A percentile compares a stretch with the other conserved stretches of the same genome.
phyloP scores from a whole-genome alignment of 2,113 vertebrate species.

The Cololabis saira region DNA sequence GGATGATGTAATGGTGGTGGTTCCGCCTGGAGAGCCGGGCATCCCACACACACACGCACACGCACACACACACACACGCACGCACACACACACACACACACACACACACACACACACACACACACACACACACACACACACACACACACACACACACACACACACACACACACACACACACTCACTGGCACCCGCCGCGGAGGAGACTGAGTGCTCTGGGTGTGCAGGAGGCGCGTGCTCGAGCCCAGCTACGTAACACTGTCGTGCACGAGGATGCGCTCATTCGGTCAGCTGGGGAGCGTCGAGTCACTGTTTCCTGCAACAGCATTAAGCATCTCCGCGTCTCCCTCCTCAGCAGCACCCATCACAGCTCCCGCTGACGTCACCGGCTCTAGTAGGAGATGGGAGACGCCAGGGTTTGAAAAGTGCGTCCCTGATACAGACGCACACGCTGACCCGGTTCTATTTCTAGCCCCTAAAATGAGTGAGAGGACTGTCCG shows the following conservation, averaged over 20 bases:
- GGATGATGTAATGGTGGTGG: constrained; percentile 80
- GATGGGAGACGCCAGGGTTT: no score
- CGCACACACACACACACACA: constrained; percentile 5
- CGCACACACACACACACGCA: constrained; percentile 16
- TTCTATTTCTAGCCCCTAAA: no score
- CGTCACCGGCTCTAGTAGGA: no score
- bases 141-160: constrained; percentile 15
- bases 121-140: constrained; percentile 18
- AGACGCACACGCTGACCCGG: no score
- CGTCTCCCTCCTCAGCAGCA: not conserved
- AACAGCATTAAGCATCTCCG: constrained; percentile 20
- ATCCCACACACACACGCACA: constrained; percentile 36
- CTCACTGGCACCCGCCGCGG: no score
- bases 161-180: not conserved
- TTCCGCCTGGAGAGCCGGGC: constrained; percentile 32
- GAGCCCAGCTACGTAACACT: constrained; percentile 6
- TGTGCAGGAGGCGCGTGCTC: not conserved
- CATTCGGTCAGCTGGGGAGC: constrained; percentile 51
- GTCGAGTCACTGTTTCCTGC: constrained; percentile 44
- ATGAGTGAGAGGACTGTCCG: no score
- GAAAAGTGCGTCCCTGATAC: no score
- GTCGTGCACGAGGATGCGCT: constrained; percentile 53
- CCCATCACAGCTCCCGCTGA: not conserved
- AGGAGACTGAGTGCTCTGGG: not conserved
- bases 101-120: constrained; percentile 3